Base-by-base conservation (phyloP, 2,888 invertebrate genomes). In the Ctenicera cuprea region DNA sequence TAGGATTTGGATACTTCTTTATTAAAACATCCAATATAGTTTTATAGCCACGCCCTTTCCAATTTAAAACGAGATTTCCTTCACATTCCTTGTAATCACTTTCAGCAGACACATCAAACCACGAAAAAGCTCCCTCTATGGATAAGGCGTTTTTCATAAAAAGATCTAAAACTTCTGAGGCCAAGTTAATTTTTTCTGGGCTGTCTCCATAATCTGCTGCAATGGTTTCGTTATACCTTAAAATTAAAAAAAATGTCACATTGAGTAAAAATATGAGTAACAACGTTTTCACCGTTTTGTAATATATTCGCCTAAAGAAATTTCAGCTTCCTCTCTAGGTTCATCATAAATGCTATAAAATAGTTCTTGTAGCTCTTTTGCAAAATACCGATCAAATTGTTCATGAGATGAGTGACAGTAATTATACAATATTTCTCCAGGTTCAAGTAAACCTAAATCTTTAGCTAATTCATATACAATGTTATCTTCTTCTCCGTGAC, bases 41-140 rank as follows among this genome's bases (percentile, higher is more conserved):
- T 76, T 88, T 89, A 82, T 90, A 95, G 1, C 95, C 95, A 74
- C 89, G 90, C 63, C 91, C 90, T 79, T 93, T 94, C 95, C 95
- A 96, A 81, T 93, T 91, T 3, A 94, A 86, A 79, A 92, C 84
- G 12, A 87, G 86, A 81, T 94, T 91, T 0, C 95, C 96, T 9
- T 92, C 91, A 82, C 94, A 93, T 0, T 87, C 86, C 90, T 91
- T 88, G 81, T 91, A 92, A 76, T 93, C 91, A 0, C 92, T 92
- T 73, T 87, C 87, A 0, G 92, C 88, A 0, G 95, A 94, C 59
- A 93, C 90, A 43, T 92, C 88, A 87, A 90, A 87, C 91, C 94
- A 87, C 84, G 90, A 84, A 87, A 90, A 89, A 78, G 93, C 87
- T 65, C 92, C 90, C 86, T 72, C 61, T 59, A 30, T 1, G 8